Evolutionary conservation across 2,888 invertebrate genomes (phyloP).

Genomic region (Hartigia nigra): DNA sequence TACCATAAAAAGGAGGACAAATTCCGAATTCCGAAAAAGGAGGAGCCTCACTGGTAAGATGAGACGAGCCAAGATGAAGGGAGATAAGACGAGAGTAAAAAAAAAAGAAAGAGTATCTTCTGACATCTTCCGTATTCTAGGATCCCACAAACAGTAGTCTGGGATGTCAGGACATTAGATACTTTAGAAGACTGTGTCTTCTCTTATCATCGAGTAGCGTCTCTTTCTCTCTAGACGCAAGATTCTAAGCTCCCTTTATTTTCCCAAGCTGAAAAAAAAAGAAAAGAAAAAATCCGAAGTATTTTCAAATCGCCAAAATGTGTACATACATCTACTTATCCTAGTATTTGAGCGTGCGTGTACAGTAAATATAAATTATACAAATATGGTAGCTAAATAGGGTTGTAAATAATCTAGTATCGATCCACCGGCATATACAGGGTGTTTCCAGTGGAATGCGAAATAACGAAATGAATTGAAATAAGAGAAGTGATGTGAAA

Average conservation of each 20-base stretch:
- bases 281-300: slow-evolving; percentile 27
- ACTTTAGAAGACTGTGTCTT: background rate
- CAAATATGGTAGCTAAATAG: slow-evolving; percentile 31
- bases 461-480: background rate
- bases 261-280: slow-evolving; percentile 10
- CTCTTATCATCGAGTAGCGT: background rate
- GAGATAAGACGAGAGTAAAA: background rate
- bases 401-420: slow-evolving; percentile 17
- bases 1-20: slow-evolving; percentile 59
- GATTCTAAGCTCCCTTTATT: background rate
- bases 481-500: background rate
- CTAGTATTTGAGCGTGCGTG: slow-evolving; percentile 34
- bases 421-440: slow-evolving; percentile 1
- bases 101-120: background rate
- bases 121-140: background rate
- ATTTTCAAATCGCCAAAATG: slow-evolving; percentile 48
- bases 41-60: slow-evolving; percentile 54
- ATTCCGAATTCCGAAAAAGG: slow-evolving; percentile 47
- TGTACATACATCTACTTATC: slow-evolving; percentile 38
- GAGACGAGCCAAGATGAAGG: background rate
- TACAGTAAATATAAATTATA: slow-evolving; percentile 57
- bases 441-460: background rate
- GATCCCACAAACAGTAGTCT: background rate
- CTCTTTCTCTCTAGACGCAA: slow-evolving; percentile 9
- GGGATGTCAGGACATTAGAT: background rate